phyloP scores from a whole-genome alignment of 2,113 vertebrate species.

The Salvator merianae region DNA sequence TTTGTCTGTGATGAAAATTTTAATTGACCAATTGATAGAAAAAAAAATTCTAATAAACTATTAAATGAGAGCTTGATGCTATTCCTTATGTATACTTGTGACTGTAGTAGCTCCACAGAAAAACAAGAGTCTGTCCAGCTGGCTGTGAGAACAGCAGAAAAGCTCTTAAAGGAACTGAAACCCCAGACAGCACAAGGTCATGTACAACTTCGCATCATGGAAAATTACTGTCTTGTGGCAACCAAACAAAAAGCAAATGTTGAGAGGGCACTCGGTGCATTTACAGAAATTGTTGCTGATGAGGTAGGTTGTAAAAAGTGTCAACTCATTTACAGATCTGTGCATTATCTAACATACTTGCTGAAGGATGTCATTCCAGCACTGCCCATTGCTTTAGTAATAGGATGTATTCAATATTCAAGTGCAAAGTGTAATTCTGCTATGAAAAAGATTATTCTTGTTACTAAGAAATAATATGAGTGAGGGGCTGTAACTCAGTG shows the following conservation, averaged over 20 bases:
- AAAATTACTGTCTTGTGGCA: slow-evolving; percentile 92
- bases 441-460: neutral
- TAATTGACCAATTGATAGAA: neutral
- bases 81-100: slow-evolving; percentile 23
- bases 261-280: slow-evolving; percentile 88
- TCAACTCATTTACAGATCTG: neutral
- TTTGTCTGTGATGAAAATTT: neutral
- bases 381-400: neutral
- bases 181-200: slow-evolving; percentile 90
- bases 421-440: neutral
- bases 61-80: neutral
- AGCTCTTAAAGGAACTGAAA: slow-evolving; percentile 93
- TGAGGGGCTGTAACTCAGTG: neutral
- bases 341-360: neutral
- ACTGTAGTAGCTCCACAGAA: slow-evolving; percentile 87
- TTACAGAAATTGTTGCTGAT: slow-evolving; percentile 89
- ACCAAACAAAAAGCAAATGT: slow-evolving; percentile 91
- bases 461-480: neutral
- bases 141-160: slow-evolving; percentile 94
- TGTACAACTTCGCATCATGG: slow-evolving; percentile 89
- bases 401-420: neutral
- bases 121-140: slow-evolving; percentile 95
- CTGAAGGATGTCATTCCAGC: neutral
- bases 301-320: slow-evolving; percentile 79
- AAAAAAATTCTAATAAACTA: neutral